Evolutionary conservation across 2,888 invertebrate genomes (phyloP).

Genomic region (Calameuta filiformis): DNA sequence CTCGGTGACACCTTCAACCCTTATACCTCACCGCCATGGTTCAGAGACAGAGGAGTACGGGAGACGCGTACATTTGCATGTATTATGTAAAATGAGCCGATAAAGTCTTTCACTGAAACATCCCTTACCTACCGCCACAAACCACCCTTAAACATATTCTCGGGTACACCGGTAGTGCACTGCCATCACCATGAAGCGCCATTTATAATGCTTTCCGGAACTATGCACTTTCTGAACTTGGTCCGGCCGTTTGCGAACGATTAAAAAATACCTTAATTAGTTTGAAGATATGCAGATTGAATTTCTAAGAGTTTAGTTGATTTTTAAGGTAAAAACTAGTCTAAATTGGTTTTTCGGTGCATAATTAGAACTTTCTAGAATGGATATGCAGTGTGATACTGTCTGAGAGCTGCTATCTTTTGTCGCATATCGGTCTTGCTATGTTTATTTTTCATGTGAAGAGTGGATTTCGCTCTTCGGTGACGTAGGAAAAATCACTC

Average conservation of each 20-base stretch:
- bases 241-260: no score
- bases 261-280: no score
- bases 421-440: neutral
- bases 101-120: neutral
- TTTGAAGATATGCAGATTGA: no score
- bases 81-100: neutral
- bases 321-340: no score
- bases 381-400: no score
- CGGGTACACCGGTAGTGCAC: neutral
- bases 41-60: conserved; percentile 11
- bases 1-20: conserved; percentile 2
- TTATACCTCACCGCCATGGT: conserved; percentile 8
- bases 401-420: no score
- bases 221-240: no score
- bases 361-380: no score
- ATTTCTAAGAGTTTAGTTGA: no score
- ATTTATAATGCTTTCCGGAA: no score
- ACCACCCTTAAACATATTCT: neutral
- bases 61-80: neutral
- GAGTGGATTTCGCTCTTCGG: neutral
- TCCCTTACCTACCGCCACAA: neutral
- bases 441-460: neutral
- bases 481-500: neutral
- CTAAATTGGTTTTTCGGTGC: no score
- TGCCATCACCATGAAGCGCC: neutral